Percentiles rank a stretch among this genome's conserved stretches.
phyloP scores from a whole-genome alignment of 2,888 invertebrate species.

The Conistra vaccinii region DNA sequence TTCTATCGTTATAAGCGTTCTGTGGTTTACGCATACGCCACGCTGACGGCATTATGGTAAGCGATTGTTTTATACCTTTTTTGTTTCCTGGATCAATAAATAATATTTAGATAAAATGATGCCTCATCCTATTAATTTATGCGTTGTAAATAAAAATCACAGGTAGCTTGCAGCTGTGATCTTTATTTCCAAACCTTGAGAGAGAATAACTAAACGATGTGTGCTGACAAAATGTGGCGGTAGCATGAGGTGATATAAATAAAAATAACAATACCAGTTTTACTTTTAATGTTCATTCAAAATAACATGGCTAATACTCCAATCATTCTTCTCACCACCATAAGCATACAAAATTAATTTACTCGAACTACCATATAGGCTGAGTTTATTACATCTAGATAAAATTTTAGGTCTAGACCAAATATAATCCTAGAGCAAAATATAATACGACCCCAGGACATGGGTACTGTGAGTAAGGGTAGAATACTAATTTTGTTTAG shows the following conservation, averaged over 20 bases:
- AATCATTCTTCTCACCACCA: constrained; percentile 5
- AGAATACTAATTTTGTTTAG: constrained; percentile 63
- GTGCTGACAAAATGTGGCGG: not conserved
- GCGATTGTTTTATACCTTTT: constrained; percentile 20
- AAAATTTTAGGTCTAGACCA: constrained; percentile 51
- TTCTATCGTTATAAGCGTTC: not conserved
- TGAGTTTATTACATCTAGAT: constrained; percentile 41
- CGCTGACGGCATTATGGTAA: constrained; percentile 38
- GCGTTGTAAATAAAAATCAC: not conserved
- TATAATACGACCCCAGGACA: constrained; percentile 42
- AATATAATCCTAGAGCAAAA: constrained; percentile 47
- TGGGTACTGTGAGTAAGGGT: constrained; percentile 44
- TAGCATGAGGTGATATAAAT: not conserved
- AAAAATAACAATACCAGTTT: not conserved
- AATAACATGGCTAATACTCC: not conserved
- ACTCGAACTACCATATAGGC: constrained; percentile 30
- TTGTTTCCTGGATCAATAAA: constrained; percentile 5
- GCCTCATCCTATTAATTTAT: too few relatives aligned
- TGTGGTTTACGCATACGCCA: constrained; percentile 36
- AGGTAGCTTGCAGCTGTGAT: too few relatives aligned
- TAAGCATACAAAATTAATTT: constrained; percentile 27
- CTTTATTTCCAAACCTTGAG: not conserved
- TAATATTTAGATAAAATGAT: constrained; percentile 14
- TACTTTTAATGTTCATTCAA: not conserved
- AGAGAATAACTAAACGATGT: not conserved